Evolutionary conservation across 2,888 invertebrate genomes (phyloP).

Genomic region (Athalia rosae): DNA sequence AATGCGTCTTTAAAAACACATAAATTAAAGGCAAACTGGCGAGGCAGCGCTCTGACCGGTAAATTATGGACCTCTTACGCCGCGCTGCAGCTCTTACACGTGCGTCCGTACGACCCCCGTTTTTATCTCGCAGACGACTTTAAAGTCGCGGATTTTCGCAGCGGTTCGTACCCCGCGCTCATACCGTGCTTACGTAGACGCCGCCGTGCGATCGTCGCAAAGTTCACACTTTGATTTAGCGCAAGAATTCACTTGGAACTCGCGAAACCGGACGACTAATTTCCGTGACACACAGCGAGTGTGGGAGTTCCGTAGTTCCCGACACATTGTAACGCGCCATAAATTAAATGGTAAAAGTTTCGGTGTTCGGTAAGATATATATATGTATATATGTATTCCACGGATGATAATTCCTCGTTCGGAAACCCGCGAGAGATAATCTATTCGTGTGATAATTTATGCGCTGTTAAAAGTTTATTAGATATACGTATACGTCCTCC

Average conservation of each 20-base stretch:
- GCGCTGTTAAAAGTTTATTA: slow-evolving; percentile 38
- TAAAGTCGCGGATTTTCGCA: slow-evolving; percentile 16
- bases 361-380: neutral
- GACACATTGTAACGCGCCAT: slow-evolving; percentile 12
- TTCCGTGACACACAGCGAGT: too few relatives aligned
- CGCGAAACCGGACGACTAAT: too few relatives aligned
- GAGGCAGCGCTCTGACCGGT: slow-evolving; percentile 66
- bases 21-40: slow-evolving; percentile 71
- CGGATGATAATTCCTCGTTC: slow-evolving; percentile 37
- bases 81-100: slow-evolving; percentile 50
- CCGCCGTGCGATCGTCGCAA: too few relatives aligned
- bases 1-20: slow-evolving; percentile 70
- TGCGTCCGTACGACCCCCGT: slow-evolving; percentile 25
- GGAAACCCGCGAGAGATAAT: slow-evolving; percentile 15
- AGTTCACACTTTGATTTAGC: too few relatives aligned
- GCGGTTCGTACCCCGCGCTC: neutral
- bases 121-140: slow-evolving; percentile 24
- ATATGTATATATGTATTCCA: slow-evolving; percentile 5
- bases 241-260: too few relatives aligned
- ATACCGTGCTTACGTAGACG: too few relatives aligned
- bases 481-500: slow-evolving; percentile 1
- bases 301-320: too few relatives aligned
- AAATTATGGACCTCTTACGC: slow-evolving; percentile 70
- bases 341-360: slow-evolving; percentile 11
- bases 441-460: slow-evolving; percentile 34